These are phyloP conservation scores for Drosophila hawaiiensis DNA, from an alignment of 2,888 invertebrate genomes.

Conservation along the genomic window DNA sequence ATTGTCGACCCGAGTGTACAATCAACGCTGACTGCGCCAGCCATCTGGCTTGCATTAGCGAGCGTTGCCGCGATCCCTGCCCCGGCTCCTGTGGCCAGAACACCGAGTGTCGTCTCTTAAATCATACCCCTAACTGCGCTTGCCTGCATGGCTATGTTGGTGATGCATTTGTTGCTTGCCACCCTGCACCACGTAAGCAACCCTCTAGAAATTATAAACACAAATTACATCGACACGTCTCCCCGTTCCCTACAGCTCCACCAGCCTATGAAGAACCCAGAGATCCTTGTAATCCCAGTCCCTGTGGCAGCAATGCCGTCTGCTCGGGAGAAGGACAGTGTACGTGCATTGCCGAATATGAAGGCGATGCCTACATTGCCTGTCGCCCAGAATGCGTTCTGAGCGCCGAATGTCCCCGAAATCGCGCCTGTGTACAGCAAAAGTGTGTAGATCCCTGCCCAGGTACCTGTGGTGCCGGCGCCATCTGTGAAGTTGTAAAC, in stretches of 20 bases:
- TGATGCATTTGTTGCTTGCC: slow-evolving; percentile 89
- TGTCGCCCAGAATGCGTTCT: slow-evolving; percentile 91
- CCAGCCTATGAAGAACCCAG: slow-evolving; percentile 80
- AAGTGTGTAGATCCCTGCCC: slow-evolving; percentile 90
- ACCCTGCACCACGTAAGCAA: slow-evolving; percentile 73
- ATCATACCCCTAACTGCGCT: slow-evolving; percentile 91
- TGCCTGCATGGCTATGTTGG: slow-evolving; percentile 90
- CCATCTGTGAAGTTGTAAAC: slow-evolving; percentile 90
- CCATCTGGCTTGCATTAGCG: slow-evolving; percentile 91
- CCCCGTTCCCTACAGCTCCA: slow-evolving; percentile 53
- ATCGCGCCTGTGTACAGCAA: slow-evolving; percentile 89
- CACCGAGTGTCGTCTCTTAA: slow-evolving; percentile 88
- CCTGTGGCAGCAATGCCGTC: slow-evolving; percentile 92
- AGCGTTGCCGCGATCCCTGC: slow-evolving; percentile 92
- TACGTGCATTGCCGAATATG: slow-evolving; percentile 88
- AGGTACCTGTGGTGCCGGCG: slow-evolving; percentile 89
- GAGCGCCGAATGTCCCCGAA: slow-evolving; percentile 89
- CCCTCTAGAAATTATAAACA: too few relatives aligned
- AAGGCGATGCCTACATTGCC: slow-evolving; percentile 90
- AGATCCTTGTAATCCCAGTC: slow-evolving; percentile 89
- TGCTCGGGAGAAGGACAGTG: slow-evolving; percentile 89
- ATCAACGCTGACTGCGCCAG: slow-evolving; percentile 91
- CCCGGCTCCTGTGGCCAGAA: slow-evolving; percentile 91
- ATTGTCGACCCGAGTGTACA: slow-evolving; percentile 89
- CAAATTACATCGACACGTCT: neutral